Evolutionary conservation across 2,888 invertebrate genomes (phyloP), one percentile per base, ranked within the genome.

Genomic region (Drosophila merina): DNA sequence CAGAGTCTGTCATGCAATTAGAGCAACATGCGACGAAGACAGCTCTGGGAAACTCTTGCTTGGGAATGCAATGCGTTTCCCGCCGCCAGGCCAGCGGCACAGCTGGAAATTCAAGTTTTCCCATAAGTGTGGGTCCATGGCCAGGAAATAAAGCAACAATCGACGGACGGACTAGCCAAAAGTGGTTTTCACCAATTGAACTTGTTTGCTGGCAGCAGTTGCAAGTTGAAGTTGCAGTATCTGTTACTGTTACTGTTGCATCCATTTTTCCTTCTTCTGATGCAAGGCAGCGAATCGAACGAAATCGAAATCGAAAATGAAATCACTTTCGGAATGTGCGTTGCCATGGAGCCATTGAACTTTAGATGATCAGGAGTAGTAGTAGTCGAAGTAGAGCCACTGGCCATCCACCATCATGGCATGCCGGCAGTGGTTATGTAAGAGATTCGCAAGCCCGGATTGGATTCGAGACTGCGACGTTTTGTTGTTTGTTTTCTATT

Each of bases 181-280:
- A 85, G 83, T 79, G 79, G 82, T 85, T 84, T 84, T 87, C 75
- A 71, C 83, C 83, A 85, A 79, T 77, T 82, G 79, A 82, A 70
- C 87, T 84, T 78, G 58, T 49, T 30, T 44, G 49, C 42, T 42
- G 42, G 33, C 30, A 12, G 57, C 12, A 40, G 44, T 25, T 44
- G 44, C 25, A 25, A 51, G 40, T 38, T 38, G 38, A n/a, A 38
- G 40, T 30, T 28, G 58, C 14, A 38, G 44, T 47, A 12, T 57
- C 33, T 54, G 57, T 36, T 51, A 40, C 55, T 60, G 14, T 36
- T 58, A 48, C 54, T 36, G 36, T 68, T 51, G 40, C 40, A 40
- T 49, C 57, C 31, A 30, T 47, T 52, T 30, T 45, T 59, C 44
- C 33, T 49, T 30, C n/a, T 26, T 50, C 45, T 49, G 60, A 59